Percentiles rank a stretch among this genome's conserved stretches.
Evolutionary conservation across 2,888 invertebrate genomes (phyloP).

Genomic region (Heliconius ismenius): DNA sequence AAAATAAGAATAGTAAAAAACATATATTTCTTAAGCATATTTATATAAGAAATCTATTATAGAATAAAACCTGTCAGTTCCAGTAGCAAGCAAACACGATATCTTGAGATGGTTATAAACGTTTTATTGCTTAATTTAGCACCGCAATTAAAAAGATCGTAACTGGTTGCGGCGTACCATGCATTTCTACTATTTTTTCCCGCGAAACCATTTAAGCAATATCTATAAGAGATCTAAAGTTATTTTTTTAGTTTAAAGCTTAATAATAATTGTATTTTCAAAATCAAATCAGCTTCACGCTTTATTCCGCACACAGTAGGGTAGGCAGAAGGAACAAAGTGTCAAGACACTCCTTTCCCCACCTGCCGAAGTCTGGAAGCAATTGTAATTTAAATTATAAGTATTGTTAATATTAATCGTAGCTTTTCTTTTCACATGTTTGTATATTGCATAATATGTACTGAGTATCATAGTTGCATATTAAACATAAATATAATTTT

Average conservation of each 20-base stretch:
- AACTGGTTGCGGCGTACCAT: slow-evolving; percentile 13
- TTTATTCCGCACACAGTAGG: no score
- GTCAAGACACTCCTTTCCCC: no score
- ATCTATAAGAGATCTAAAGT: background rate
- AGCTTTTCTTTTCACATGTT: background rate
- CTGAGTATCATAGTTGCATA: background rate
- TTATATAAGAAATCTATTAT: background rate
- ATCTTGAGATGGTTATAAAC: slow-evolving; percentile 1
- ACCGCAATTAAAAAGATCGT: slow-evolving; percentile 14
- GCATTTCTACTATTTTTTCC: background rate
- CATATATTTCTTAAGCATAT: background rate
- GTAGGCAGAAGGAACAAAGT: no score
- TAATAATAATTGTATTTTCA: background rate
- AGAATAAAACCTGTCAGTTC: background rate
- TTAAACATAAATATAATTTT: no score
- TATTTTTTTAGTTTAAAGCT: background rate
- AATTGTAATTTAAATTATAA: background rate
- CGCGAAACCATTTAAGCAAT: slow-evolving; percentile 1
- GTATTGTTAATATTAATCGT: background rate
- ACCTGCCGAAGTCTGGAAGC: no score
- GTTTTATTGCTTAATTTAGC: slow-evolving; percentile 22
- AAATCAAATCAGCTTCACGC: no score
- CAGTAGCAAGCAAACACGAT: background rate
- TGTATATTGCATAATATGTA: background rate
- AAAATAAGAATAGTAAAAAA: no score